Evolutionary conservation across 2,113 vertebrate species (phyloP).

Genomic region (Zosterops pallidus): DNA sequence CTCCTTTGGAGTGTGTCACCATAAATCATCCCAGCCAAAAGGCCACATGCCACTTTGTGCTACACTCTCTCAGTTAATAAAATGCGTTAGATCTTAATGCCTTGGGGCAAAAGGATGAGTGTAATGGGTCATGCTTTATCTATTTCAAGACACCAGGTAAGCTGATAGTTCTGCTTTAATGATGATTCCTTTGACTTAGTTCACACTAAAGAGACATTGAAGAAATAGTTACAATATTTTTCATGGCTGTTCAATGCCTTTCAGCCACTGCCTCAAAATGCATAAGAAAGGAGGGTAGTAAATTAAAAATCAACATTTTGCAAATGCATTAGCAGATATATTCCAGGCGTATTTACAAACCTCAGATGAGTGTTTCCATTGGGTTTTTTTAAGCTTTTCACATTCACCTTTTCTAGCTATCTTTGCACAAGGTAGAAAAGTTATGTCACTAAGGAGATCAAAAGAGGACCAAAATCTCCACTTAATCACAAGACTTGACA

Average conservation of each 20-base stretch:
- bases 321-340: background rate
- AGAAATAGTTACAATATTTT: background rate
- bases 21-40: conserved; percentile 37
- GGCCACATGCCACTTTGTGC: conserved; percentile 10
- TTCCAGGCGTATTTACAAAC: background rate
- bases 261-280: background rate
- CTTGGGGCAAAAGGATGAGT: background rate
- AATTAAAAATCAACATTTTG: background rate
- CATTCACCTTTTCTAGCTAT: background rate
- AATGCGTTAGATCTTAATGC: background rate
- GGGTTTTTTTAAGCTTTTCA: background rate
- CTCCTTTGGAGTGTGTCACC: conserved; percentile 19
- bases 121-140: background rate
- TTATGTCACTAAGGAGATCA: background rate
- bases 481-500: background rate
- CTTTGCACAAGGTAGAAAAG: background rate
- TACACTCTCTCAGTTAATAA: conserved; percentile 25
- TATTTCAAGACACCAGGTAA: conserved; percentile 35
- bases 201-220: background rate
- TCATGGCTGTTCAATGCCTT: background rate
- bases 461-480: background rate
- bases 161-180: background rate
- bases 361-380: background rate
- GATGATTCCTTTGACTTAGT: background rate
- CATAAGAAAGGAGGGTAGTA: background rate